Percentiles rank a stretch among this genome's conserved stretches.
Evolutionary conservation across 1,140 invertebrate genomes (phyloP).

Genomic region (Leguminivora glycinivorella): DNA sequence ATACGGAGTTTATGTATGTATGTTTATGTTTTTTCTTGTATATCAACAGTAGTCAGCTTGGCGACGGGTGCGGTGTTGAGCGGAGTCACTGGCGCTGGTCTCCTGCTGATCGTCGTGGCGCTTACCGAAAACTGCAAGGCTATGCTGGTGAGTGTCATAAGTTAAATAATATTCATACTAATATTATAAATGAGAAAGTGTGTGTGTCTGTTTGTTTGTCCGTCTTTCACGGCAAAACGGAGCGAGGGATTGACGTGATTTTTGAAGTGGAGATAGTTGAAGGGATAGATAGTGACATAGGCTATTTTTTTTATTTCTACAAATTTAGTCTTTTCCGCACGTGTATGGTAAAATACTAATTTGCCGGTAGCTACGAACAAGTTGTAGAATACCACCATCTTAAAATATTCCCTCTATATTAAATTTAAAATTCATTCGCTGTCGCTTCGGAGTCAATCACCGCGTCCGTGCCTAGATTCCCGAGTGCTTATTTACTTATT

Average conservation of each 20-base stretch:
- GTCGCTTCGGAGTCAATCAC: neutral
- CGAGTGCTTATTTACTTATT: neutral
- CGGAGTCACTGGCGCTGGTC: constrained; percentile 60
- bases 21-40: constrained; percentile 27
- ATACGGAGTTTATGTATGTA: too few species aligned
- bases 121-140: constrained; percentile 69
- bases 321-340: too few species aligned
- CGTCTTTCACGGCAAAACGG: too few species aligned
- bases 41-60: constrained; percentile 54
- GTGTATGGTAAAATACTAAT: too few species aligned
- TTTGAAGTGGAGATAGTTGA: too few species aligned
- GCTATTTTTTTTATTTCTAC: too few species aligned
- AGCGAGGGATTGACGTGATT: too few species aligned
- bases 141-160: constrained; percentile 56
- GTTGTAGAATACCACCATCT: neutral
- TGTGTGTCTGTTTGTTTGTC: too few species aligned
- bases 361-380: neutral
- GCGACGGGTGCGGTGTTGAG: constrained; percentile 58
- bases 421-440: neutral
- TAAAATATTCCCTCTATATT: neutral
- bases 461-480: neutral
- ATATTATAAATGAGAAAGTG: too few species aligned
- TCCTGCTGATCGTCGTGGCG: constrained; percentile 62
- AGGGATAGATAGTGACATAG: too few species aligned
- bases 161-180: too few species aligned